These are phyloP conservation scores for Macaria liturata DNA, from an alignment of 2,888 invertebrate species.

Conservation along the genomic window DNA sequence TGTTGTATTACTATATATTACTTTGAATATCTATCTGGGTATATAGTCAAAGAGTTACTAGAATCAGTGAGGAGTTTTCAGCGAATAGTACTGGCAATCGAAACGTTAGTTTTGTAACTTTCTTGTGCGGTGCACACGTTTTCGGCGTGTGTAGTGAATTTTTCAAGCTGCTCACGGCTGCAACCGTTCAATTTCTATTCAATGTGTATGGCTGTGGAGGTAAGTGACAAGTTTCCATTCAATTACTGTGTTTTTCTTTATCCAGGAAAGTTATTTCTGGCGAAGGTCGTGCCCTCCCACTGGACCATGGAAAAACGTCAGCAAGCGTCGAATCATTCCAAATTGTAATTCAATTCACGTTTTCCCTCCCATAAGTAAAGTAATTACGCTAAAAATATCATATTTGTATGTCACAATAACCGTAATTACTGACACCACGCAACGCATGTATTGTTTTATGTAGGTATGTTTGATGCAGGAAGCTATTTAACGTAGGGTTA, in stretches of 20 bases:
- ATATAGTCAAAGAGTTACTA: no score
- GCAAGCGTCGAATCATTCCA: conserved; percentile 61
- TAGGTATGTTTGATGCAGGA: no score
- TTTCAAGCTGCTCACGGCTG: conserved; percentile 81
- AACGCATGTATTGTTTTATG: no score
- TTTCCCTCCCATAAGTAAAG: conserved; percentile 38
- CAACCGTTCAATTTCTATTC: conserved; percentile 85
- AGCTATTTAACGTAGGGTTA: no score
- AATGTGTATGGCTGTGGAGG: conserved; percentile 95
- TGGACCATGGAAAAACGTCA: conserved; percentile 56
- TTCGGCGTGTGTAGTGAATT: conserved; percentile 77
- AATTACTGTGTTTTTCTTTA: not conserved
- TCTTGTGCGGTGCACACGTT: conserved; percentile 79
- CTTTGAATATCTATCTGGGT: no score
- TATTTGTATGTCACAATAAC: no score
- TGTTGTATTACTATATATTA: no score
- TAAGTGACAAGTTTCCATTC: conserved; percentile 71
- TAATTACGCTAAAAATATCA: conserved; percentile 18
- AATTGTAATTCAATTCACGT: conserved; percentile 46
- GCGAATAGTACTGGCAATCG: no score
- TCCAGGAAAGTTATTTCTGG: conserved; percentile 28
- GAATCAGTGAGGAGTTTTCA: no score
- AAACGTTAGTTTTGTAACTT: conserved; percentile 60
- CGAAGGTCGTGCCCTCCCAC: conserved; percentile 66
- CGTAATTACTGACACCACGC: no score